Evolutionary conservation across 2,797 vertebrate species (phyloP), one percentile per base, ranked within the genome.

Genomic region (Gallinago solitaria): DNA sequence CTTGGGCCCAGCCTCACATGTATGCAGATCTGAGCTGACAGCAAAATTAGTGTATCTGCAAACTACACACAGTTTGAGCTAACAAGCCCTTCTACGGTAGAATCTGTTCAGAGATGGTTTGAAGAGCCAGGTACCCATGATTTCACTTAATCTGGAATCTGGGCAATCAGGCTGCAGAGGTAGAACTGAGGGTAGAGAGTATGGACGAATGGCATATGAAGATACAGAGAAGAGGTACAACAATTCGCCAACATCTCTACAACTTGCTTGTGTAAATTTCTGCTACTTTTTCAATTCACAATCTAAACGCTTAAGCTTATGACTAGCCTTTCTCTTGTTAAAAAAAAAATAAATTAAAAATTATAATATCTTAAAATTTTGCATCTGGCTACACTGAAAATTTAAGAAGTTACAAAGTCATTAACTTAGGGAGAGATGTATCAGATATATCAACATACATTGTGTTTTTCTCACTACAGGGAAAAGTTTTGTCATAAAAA

Each of bases 401-500:
- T 57, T 33, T 37, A 65, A 57, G 43, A 91, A 83, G 50, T 85
- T 65, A 64, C 10, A 16, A 75, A 89, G 43, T 79, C 30, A 83
- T 82, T 71, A 93, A 50, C 12, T 65, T 37, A 37, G 37, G 37
- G 51, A 85, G 67, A 85, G 19, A 56, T 1, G 0, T 76, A 79
- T 78, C 80, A 41, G 59, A 64, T 80, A 32, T 16, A 65, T 75
- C 84, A 85, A 68, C 6, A 48, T 4, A 20, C 19, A 23, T 16
- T 61, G 19, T 50, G 9, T 85, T 83, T 80, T 94, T 91, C 71
- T 90, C 53, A 84, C 68, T 77, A 39, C 45, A 61, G 47, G 21
- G n/a, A 75, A 74, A 85, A 69, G 23, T 68, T 77, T 64, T 82
- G 53, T 65, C n/a, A 51, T 50, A 68, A 93, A 95, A 86, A 70